These are phyloP conservation scores for Linnaemya vulpina DNA, from an alignment of 2,888 invertebrate species.

Conservation along the genomic window DNA sequence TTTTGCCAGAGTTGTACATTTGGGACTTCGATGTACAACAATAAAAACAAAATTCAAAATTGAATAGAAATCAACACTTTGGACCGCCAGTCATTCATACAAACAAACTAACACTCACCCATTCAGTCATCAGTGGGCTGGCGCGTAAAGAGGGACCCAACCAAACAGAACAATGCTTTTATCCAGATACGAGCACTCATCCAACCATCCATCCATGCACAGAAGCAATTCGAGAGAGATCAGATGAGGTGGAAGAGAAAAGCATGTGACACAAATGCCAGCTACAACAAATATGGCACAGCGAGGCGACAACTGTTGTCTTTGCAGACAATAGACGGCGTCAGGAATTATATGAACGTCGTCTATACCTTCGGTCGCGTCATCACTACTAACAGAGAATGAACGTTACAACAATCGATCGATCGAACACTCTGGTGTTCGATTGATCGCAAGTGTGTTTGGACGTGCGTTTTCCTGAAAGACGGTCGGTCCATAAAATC, in stretches of 20 bases:
- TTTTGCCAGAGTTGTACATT: slow-evolving; percentile 61
- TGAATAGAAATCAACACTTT: slow-evolving; percentile 57
- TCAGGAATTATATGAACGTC: slow-evolving; percentile 64
- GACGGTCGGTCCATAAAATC: slow-evolving; percentile 17
- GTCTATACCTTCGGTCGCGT: slow-evolving; percentile 66
- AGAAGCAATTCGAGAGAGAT: slow-evolving; percentile 46
- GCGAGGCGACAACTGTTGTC: slow-evolving; percentile 80
- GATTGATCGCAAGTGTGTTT: slow-evolving; percentile 20
- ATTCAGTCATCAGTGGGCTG: slow-evolving; percentile 14
- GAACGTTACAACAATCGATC: slow-evolving; percentile 47
- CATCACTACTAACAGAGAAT: slow-evolving; percentile 34
- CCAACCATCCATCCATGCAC: slow-evolving; percentile 5
- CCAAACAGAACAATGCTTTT: slow-evolving; percentile 50
- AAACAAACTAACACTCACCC: slow-evolving; percentile 14
- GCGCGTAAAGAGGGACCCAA: slow-evolving; percentile 12
- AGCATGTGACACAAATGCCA: slow-evolving; percentile 72
- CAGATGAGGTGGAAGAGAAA: slow-evolving; percentile 61
- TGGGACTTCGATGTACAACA: slow-evolving; percentile 60
- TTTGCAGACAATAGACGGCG: slow-evolving; percentile 70
- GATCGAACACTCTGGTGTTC: slow-evolving; percentile 46
- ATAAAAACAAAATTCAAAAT: slow-evolving; percentile 9
- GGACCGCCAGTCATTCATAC: slow-evolving; percentile 44
- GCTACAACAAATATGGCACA: slow-evolving; percentile 78
- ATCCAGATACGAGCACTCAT: slow-evolving; percentile 1
- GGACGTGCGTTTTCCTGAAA: slow-evolving; percentile 17